Base-by-base conservation (phyloP, 2,888 invertebrate species). In the Microdon myrmicae region DNA sequence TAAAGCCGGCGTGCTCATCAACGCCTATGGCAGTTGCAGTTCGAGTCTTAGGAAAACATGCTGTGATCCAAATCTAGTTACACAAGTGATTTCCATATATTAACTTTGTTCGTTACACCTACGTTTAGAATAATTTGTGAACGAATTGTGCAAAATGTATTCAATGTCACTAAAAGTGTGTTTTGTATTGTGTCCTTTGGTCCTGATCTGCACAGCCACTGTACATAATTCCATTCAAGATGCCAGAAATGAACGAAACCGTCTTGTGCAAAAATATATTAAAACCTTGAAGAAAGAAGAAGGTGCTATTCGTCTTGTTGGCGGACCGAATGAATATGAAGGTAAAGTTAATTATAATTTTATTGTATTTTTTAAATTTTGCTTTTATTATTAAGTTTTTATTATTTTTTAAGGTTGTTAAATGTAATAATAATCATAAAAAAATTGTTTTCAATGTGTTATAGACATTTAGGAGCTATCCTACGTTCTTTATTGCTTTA, bases 281-380 rank as follows among this genome's bases (percentile, higher is more conserved):
- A 89, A 88, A 71, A 84, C 86, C 55, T 80, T 87, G 58, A 88
- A 87, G 73, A 85, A 87, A 75, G 83, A 86, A 68, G 91, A 92
- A 70, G 92, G 90, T 6, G 87, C 85, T 53, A 75, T 92, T 10
- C 87, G 87, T 68, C 81, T 92, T 4, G 82, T 88, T 1, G 91
- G 90, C 12, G 90, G 90, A 3, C 75, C 83, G 12, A 84, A 81
- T 38, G 84, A 85, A 71, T 85, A 83, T 75, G 91, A 92, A 86
- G 92, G 92, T 91, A 82, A 78, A n/a, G n/a, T n/a, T n/a, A n/a
- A n/a, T n/a, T n/a, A n/a, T n/a, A n/a, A n/a, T n/a, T n/a, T n/a
- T n/a, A n/a, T n/a, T n/a, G n/a, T n/a, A n/a, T n/a, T n/a, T n/a
- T n/a, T n/a, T n/a, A n/a, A n/a, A n/a, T n/a, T n/a, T n/a, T n/a